Evolutionary conservation across 2,797 vertebrate species (phyloP), one percentile per base, ranked within the genome.

Genomic region (Balearica regulorum): DNA sequence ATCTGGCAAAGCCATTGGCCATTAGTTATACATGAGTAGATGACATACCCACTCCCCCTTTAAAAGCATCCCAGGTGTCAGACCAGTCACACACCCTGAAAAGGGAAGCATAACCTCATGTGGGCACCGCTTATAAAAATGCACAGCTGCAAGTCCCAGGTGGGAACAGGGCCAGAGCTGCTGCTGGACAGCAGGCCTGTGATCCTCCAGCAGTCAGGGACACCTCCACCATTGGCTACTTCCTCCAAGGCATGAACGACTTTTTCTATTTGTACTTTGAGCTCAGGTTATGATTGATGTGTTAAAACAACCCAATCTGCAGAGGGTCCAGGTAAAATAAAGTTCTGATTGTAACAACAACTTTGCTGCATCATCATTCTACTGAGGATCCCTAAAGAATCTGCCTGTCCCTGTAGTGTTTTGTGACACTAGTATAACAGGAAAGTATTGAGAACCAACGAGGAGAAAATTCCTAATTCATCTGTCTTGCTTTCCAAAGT

Each of bases 21-120:
- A 44, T 62, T 44, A 44, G 14, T 31, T 3, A 10, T 17, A 83
- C 21, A 33, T 2, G 1, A 81, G 43, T n/a, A n/a, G 13, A 22
- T 54, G 17, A 33, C 26, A 54, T 26, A 37, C 22, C 5, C 26
- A 11, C 26, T 37, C 11, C 16, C 20, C 12, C 16, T 71, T 71
- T 31, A 72, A 72, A 72, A 62, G 17, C 1, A 1, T 53, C 39
- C 26, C 1, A 0, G 26, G 39, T 2, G 7, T 41, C 3, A 4
- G 26, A 53, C 24, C 19, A 16, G 25, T 43, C 79, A n/a, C n/a
- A n/a, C n/a, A n/a, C n/a, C n/a, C n/a, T n/a, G 28, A 46, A 72
- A 64, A 41, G 6, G 12, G 46, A 53, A 61, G 31, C 25, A 53
- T 29, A 62, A 25, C 13, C 26, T 61, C 33, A 53, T 16, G 16